A percentile compares a stretch with the other conserved stretches of the same genome.
These are phyloP conservation scores for Orthonychiurus folsomi DNA, from an alignment of 2,888 invertebrate genomes.

Conservation along the genomic window DNA sequence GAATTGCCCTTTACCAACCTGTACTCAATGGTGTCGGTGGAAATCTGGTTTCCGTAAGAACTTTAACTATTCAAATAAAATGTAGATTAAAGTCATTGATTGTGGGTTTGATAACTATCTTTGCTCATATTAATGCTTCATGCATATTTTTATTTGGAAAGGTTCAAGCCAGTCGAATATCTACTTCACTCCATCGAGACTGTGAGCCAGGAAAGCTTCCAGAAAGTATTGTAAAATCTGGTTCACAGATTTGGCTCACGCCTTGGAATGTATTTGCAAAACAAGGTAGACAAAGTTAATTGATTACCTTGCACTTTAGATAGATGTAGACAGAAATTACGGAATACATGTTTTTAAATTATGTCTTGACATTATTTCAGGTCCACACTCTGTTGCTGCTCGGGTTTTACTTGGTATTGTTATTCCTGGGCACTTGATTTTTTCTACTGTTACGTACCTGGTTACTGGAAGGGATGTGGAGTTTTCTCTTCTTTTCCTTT, in stretches of 20 bases:
- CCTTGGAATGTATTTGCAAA: slow-evolving; percentile 40
- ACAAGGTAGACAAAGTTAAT: slow-evolving; percentile 22
- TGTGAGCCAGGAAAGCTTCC: slow-evolving; percentile 55
- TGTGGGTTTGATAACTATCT: too few species aligned
- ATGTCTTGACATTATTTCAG: too few species aligned
- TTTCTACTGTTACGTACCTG: slow-evolving; percentile 31
- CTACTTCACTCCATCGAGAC: slow-evolving; percentile 61
- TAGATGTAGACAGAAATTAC: too few species aligned
- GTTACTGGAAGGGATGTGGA: slow-evolving; percentile 18
- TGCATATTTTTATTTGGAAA: too few species aligned
- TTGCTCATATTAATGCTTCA: too few species aligned
- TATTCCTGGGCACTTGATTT: slow-evolving; percentile 33
- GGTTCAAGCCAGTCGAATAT: slow-evolving; percentile 66
- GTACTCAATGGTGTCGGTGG: slow-evolving; percentile 75
- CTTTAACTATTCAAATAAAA: too few species aligned
- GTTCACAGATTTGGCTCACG: slow-evolving; percentile 39
- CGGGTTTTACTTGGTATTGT: slow-evolving; percentile 5
- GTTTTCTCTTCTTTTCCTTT: slow-evolving; percentile 25
- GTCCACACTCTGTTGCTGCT: background rate
- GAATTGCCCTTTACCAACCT: slow-evolving; percentile 72
- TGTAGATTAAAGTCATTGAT: too few species aligned
- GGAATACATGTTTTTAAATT: too few species aligned
- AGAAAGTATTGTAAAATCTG: slow-evolving; percentile 28
- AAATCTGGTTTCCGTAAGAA: slow-evolving; percentile 68
- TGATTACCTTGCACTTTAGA: too few species aligned